These are phyloP conservation scores for Phylloscopus trochiloides DNA, from an alignment of 2,113 vertebrate species.

Conservation along the genomic window DNA sequence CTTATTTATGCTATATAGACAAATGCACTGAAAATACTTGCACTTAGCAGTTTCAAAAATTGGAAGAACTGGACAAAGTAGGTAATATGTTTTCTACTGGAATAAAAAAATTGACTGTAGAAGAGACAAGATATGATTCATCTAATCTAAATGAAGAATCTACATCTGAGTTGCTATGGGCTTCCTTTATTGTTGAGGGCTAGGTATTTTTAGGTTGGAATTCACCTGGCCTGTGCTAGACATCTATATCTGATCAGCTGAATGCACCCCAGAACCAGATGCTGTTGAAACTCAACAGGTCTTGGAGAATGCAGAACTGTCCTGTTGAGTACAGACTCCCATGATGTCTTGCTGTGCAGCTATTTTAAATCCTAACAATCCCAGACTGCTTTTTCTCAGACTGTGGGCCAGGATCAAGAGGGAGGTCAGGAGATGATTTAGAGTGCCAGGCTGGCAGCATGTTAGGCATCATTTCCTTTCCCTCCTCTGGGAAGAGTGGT, in stretches of 20 bases:
- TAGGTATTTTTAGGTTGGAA: not conserved
- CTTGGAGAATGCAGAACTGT: not conserved
- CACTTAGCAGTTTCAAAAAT: not conserved
- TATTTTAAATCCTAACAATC: not conserved
- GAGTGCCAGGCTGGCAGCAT: not conserved
- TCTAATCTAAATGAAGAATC: not conserved
- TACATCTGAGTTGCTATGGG: not conserved
- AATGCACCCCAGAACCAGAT: not conserved
- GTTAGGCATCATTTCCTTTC: not conserved
- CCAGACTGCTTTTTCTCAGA: not conserved
- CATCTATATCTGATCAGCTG: not conserved
- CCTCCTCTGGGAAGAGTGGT: not conserved
- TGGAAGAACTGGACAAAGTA: not conserved
- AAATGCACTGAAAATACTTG: not conserved
- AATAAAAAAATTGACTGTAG: not conserved
- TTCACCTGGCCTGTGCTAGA: not conserved
- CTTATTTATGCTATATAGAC: not conserved
- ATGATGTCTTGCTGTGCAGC: not conserved
- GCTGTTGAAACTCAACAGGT: not conserved
- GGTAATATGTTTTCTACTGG: not conserved
- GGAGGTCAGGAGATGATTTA: not conserved
- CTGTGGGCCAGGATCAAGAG: not conserved
- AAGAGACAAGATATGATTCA: not conserved
- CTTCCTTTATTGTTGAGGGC: not conserved
- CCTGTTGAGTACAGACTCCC: not conserved